Evolutionary conservation across 2,113 vertebrate genomes (phyloP), one percentile per base, ranked within the genome.

Genomic region (Baryphthengus martii): DNA sequence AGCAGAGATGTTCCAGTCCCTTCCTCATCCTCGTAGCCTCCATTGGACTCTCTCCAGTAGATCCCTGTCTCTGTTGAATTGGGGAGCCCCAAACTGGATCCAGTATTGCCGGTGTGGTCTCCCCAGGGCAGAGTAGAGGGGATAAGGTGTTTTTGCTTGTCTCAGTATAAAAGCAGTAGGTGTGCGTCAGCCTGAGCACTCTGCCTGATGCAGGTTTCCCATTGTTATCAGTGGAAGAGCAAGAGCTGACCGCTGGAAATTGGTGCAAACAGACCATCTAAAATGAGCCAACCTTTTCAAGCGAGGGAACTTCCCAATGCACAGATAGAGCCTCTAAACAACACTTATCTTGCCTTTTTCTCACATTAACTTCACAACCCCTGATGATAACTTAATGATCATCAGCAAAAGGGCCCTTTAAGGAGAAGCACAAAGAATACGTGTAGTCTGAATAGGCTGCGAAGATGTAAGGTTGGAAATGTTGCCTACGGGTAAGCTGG

Each of bases 211-310:
- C 55, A 19, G 18, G 52, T 67, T 90, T 81, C 62, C 73, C 26
- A 7, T 72, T 61, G 84, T 55, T 37, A 17, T 18, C 4, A 0
- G 76, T 42, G 72, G 83, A 66, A 78, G 63, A 83, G 62, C 68
- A 66, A 52, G 55, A 47, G 58, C 2, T 67, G 85, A 65, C 52
- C 28, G 42, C 50, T 44, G 71, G 77, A 63, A 66, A 78, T 63
- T 39, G 56, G 58, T 62, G 68, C 70, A 89, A 93, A 86, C 42
- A 77, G 49, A 26, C 10, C 2, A 18, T 13, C 42, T 70, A 20
- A 74, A 85, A n/a, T 2, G 23, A 28, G 75, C 44, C 84, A 97
- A 85, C 61, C 44, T 91, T 91, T 79, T n/a, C 40, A 17, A 82
- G 40, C 1, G 1, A 84, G 73, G 50, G 84, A 86, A 42, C 63